Evolutionary conservation across 2,888 invertebrate genomes (phyloP).

Genomic region (Auanema freiburgensis): DNA sequence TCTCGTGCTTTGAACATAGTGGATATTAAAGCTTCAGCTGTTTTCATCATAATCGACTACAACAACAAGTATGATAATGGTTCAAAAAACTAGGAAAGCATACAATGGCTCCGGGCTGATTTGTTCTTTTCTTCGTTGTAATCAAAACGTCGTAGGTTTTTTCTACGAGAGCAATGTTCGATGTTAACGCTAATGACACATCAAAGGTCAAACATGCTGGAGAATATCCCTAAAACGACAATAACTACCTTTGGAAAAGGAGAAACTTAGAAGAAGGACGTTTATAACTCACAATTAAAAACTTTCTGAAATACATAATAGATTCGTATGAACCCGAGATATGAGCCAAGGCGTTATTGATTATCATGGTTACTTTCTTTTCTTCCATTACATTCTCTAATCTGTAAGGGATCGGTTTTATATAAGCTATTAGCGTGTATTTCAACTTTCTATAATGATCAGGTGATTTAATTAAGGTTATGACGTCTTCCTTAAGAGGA

Average conservation of each 20-base stretch:
- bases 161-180: background rate
- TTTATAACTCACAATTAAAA: background rate
- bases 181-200: background rate
- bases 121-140: constrained; percentile 2
- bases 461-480: no score
- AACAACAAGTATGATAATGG: constrained; percentile 2
- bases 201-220: background rate
- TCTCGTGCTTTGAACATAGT: constrained; percentile 27
- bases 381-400: no score
- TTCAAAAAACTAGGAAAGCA: background rate
- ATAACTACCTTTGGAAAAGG: no score
- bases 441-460: no score
- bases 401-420: no score
- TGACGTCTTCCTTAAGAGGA: no score
- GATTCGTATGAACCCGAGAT: no score
- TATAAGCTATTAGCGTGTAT: no score
- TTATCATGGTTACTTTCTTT: no score
- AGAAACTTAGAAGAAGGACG: background rate
- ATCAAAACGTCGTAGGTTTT: background rate
- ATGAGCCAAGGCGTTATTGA: no score
- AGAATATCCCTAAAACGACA: background rate
- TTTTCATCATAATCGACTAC: constrained; percentile 29
- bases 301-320: no score
- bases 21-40: constrained; percentile 22
- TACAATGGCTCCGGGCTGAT: constrained; percentile 1